phyloP scores from a whole-genome alignment of 2,888 invertebrate genomes.

The Drosophila infuscata region DNA sequence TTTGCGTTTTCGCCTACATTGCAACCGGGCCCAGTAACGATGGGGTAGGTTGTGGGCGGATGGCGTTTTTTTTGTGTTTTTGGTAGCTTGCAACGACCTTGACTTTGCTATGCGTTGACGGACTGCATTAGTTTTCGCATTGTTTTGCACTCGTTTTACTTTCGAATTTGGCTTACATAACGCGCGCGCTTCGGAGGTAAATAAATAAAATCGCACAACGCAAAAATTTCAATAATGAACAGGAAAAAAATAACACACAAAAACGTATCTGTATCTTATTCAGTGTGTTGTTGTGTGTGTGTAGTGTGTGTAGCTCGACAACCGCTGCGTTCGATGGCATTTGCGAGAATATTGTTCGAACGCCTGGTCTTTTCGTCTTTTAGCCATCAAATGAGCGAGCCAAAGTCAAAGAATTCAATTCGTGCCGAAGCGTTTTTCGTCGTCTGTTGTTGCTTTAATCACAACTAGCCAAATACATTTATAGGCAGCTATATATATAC shows the following conservation, averaged over 20 bases:
- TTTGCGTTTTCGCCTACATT: conserved; percentile 56
- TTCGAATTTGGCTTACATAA: conserved; percentile 65
- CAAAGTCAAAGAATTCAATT: conserved; percentile 54
- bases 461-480: conserved; percentile 34
- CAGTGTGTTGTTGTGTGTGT: neutral
- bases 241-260: neutral
- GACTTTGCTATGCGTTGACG: conserved; percentile 68
- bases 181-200: conserved; percentile 55
- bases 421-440: conserved; percentile 36
- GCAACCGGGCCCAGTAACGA: conserved; percentile 49
- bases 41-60: neutral
- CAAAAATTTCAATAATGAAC: conserved; percentile 71
- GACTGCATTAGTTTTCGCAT: conserved; percentile 51
- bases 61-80: neutral
- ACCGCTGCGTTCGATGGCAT: conserved; percentile 66
- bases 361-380: conserved; percentile 58
- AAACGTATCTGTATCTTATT: conserved; percentile 29
- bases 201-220: conserved; percentile 70
- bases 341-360: conserved; percentile 72
- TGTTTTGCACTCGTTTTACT: conserved; percentile 40
- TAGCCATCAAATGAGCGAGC: conserved; percentile 59
- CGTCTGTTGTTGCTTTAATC: conserved; percentile 38
- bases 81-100: conserved; percentile 58
- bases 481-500: neutral
- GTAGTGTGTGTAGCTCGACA: conserved; percentile 29